These are phyloP conservation scores for Recurvirostra avosetta DNA, from an alignment of 2,113 vertebrate genomes.

Conservation along the genomic window DNA sequence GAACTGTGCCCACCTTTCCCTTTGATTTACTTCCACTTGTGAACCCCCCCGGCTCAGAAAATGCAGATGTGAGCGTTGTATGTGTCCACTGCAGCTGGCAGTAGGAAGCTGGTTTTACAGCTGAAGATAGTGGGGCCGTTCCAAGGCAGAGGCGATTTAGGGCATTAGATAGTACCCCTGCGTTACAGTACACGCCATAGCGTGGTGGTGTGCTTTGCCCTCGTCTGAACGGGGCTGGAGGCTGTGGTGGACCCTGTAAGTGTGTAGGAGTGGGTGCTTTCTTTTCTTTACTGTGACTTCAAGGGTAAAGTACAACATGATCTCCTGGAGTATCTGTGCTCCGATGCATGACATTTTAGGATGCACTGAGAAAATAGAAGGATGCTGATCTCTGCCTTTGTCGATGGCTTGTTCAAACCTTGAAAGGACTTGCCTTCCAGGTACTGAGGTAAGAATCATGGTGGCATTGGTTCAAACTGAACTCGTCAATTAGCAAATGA, in stretches of 20 bases:
- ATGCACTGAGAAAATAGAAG: rapidly evolving
- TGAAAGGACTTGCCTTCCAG: not conserved
- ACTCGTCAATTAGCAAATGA: not conserved
- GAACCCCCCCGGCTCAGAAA: not conserved
- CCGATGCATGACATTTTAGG: rapidly evolving
- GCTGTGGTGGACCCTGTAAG: rapidly evolving
- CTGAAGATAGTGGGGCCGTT: not conserved
- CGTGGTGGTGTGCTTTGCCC: not conserved
- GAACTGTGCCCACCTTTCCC: not conserved
- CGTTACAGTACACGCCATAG: rapidly evolving
- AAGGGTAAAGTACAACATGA: rapidly evolving
- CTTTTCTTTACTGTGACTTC: not conserved
- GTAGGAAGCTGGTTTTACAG: not conserved
- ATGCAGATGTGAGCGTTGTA: not conserved
- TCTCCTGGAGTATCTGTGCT: not conserved
- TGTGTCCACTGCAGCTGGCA: not conserved
- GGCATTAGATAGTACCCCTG: too few species aligned
- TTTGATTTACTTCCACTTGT: not conserved
- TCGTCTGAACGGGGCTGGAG: too few species aligned
- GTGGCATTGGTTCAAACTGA: not conserved
- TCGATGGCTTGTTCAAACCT: not conserved
- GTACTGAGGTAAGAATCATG: rapidly evolving
- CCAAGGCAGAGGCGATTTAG: not conserved
- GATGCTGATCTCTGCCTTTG: not conserved
- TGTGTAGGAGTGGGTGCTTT: rapidly evolving